Evolutionary conservation across 2,888 invertebrate genomes (phyloP), one percentile per base, ranked within the genome.

Genomic region (Melipona bicolor): DNA sequence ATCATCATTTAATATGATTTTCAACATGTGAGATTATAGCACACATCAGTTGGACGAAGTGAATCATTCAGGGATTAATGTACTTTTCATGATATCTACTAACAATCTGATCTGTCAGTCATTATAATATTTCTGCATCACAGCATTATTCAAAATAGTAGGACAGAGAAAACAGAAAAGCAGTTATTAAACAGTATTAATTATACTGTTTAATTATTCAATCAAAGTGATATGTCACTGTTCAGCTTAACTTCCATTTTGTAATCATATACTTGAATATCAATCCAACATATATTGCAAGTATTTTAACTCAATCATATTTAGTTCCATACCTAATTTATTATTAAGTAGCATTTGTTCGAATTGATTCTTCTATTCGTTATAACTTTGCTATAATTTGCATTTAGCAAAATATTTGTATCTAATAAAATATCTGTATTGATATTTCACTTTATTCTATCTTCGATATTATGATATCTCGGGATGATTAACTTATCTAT

Each of bases 1-100:
- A 50, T n/a, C 43, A 52, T 61, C 32, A 15, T 17, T n/a, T 61
- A 67, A 54, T 69, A 62, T 78, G 64, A 73, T 52, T 70, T 69
- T 68, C 68, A 54, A 79, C 77, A 79, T 81, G 81, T 77, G 79
- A 43, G 9, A 32, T 54, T 71, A 17, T n/a, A 62, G 24, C 49
- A 54, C 59, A 65, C 65, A 80, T 74, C 71, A 67, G 71, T 81
- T 71, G 24, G 64, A 78, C 56, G 69, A 75, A 82, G 70, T 81
- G 76, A 84, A 50, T 80, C 79, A 70, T 64, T 89, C 62, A 43
- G 52, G 17, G 49, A 32, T 21, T 52, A 59, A 78, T 84, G 67
- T 65, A 70, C 61, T 72, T 75, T 64, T 64, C 1, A 24, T 59
- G 19, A 71, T 67, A 78, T 70, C 77, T 83, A 70, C 61, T 61